phyloP scores from a whole-genome alignment of 2,113 vertebrate genomes.

The Glaucidium brasilianum region DNA sequence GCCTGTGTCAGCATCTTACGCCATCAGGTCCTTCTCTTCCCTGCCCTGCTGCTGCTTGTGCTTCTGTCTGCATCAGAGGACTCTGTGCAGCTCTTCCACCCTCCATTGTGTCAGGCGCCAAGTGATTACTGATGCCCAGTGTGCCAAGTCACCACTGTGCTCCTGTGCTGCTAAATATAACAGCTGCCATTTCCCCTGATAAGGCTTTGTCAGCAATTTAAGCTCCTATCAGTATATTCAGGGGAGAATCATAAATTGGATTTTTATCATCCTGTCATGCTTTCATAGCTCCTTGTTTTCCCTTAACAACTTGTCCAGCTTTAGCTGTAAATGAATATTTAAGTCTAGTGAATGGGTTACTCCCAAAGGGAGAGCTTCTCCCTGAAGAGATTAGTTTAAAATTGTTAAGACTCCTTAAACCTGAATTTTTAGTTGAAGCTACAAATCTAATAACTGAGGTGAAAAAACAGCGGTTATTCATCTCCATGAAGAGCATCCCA shows the following conservation, averaged over 20 bases:
- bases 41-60: not conserved
- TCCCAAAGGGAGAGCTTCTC: not conserved
- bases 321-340: not conserved
- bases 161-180: not conserved
- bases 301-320: not conserved
- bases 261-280: not conserved
- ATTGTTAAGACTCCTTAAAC: not conserved
- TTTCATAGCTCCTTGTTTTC: not conserved
- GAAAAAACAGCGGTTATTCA: not conserved
- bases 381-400: not conserved
- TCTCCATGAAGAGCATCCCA: not conserved
- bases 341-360: not conserved
- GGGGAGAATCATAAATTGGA: not conserved
- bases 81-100: not conserved
- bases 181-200: not conserved
- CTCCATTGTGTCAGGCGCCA: not conserved
- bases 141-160: not conserved
- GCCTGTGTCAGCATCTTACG: not conserved
- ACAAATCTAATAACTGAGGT: not conserved
- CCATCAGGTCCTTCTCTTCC: not conserved
- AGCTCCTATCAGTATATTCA: not conserved
- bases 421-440: not conserved
- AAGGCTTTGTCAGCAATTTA: not conserved
- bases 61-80: not conserved
- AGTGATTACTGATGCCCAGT: fast-evolving